Conservation (phyloP, 2,888 invertebrate species). For the Byasa hedistus region DNA sequence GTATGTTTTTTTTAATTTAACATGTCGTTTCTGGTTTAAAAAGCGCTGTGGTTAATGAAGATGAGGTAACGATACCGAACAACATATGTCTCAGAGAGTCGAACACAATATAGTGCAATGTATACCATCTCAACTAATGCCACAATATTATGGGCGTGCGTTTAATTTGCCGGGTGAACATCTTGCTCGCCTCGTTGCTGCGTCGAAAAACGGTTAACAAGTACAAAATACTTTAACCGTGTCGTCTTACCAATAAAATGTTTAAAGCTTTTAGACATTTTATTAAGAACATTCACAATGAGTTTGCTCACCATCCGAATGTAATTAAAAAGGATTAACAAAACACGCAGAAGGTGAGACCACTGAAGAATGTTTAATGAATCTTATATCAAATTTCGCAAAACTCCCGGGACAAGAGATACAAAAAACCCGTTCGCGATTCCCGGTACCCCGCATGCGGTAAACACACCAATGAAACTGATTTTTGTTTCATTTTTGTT, state of each 20-base stretch:
- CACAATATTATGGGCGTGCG: too few relatives aligned
- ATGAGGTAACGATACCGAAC: too few relatives aligned
- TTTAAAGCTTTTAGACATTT: neutral
- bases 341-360: slow-evolving; percentile 7
- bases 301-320: neutral
- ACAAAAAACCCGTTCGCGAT: slow-evolving; percentile 18
- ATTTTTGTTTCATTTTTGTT: neutral
- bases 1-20: too few relatives aligned
- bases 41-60: too few relatives aligned
- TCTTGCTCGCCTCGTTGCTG: too few relatives aligned
- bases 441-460: slow-evolving; percentile 16
- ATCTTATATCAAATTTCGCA: slow-evolving; percentile 25
- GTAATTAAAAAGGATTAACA: slow-evolving; percentile 3
- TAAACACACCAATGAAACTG: neutral
- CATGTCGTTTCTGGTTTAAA: too few relatives aligned
- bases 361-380: slow-evolving; percentile 19
- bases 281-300: too few relatives aligned
- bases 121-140: too few relatives aligned
- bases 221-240: neutral
- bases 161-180: too few relatives aligned
- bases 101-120: too few relatives aligned
- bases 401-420: slow-evolving; percentile 3
- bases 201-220: neutral
- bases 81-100: too few relatives aligned
- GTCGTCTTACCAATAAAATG: neutral